These are phyloP conservation scores for Oxytorus armatus DNA, from an alignment of 2,888 invertebrate species.

Conservation along the genomic window DNA sequence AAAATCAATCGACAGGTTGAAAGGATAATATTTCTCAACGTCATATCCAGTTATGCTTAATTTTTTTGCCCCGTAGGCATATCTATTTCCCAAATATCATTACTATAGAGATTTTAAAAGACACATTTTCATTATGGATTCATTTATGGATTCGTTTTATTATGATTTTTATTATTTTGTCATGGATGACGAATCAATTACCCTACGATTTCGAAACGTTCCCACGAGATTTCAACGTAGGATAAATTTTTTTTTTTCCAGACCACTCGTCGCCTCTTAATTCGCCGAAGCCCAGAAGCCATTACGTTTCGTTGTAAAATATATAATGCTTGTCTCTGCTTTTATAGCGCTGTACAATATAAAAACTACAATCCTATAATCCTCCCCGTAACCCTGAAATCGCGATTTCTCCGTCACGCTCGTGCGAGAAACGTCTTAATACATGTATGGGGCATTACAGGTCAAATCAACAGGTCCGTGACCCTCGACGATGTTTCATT, in stretches of 20 bases:
- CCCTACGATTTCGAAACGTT: not conserved
- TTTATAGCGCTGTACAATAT: constrained; percentile 23
- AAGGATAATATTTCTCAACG: too few relatives aligned
- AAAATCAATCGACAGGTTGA: too few relatives aligned
- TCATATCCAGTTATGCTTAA: not conserved
- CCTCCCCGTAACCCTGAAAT: constrained; percentile 41
- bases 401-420: constrained; percentile 32
- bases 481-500: not conserved
- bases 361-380: constrained; percentile 5
- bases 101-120: not conserved
- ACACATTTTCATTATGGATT: too few relatives aligned
- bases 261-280: not conserved
- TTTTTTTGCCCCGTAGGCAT: not conserved
- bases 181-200: constrained; percentile 28
- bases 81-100: not conserved
- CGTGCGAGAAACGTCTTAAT: constrained; percentile 32
- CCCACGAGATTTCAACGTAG: constrained; percentile 17
- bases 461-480: too few relatives aligned
- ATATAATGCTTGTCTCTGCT: too few relatives aligned
- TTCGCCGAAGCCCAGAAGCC: constrained; percentile 23
- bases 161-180: constrained; percentile 7
- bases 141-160: not conserved
- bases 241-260: constrained; percentile 25
- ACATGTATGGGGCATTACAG: too few relatives aligned
- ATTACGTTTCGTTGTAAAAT: constrained; percentile 2